Evolutionary conservation across 1,140 invertebrate species (phyloP), one percentile per base, ranked within the genome.

Genomic region (Lethrus apterus): DNA sequence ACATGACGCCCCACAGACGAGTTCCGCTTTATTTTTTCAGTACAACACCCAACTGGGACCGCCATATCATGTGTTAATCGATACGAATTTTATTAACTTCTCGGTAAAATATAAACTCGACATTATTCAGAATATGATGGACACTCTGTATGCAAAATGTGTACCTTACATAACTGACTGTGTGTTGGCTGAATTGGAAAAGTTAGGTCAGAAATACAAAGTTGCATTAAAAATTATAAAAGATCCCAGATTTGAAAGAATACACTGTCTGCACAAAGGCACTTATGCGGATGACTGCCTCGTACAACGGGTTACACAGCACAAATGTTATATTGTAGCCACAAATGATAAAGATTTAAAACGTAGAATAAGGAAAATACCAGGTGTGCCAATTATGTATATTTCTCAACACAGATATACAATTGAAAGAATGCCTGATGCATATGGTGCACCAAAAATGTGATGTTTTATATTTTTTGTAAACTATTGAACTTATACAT

Each of bases 221-320:
- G 79, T 99, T 36, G 97, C 97, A 3, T 72, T 99, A 51, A 89
- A 86, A 63, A 96, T 99, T 44, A 88, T 95, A 11, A 98, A 95
- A 68, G 96, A 99, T 71, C 80, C 89, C 1, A 70, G 94, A 29
- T 97, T 99, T 71, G 84, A 98, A 69, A 78, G 92, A 46, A 75
- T 99, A 29, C 77, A 84, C 34, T 99, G 97, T 71, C 69, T 90
- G 55, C 97, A 99, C 69, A 97, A 96, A 70, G 97, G 97, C 29
- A 98, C 93, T 2, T 99, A 99, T 75, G 96, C 97, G 54, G 97
- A 99, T 75, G 96, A 99, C 68, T 99, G 97, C 70, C 70, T 99
- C 41, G 92, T 99, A 2, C 86, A 99, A 60, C 77, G 95, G 64
- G 86, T 99, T 3, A 95, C 85, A 11, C 90, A 98, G 79, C 94